Evolutionary conservation across 2,797 vertebrate species (phyloP), one percentile per base, ranked within the genome.

Genomic region (Benthosema pterotum): DNA sequence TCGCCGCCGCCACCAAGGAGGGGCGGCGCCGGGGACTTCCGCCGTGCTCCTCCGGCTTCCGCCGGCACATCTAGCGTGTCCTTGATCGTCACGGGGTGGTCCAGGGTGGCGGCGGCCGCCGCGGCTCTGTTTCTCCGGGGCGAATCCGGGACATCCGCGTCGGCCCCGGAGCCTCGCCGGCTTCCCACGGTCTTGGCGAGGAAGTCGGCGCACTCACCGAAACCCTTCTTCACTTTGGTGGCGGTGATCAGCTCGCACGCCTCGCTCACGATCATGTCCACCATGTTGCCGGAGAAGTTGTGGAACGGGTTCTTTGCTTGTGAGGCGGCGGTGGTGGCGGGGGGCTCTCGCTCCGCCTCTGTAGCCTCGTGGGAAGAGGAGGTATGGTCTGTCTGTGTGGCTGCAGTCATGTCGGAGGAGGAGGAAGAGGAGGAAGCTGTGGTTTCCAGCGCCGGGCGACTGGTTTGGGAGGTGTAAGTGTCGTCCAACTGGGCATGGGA

Each of bases 181-280:
- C 84, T 89, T 61, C 74, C 66, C 13, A 90, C 80, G 47, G 91
- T 91, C 85, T 92, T 93, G 42, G 88, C 91, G 66, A 96, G 80
- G 68, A 91, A 91, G 52, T 93, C 92, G 7, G 93, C 88, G 71
- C 89, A 92, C n/a, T 94, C 92, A 51, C 91, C 94, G 51, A 93
- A 85, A 70, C 89, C 85, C 84, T 92, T 94, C 78, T 93, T 93
- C 80, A 93, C 74, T 84, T 91, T 92, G 15, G 93, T 92, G 52
- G 94, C 85, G 0, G 91, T 93, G 78, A 96, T 87, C 11, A 95
- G 77, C 80, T 97, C 95, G 74, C 96, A 97, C 22, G 94, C 94
- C 84, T 99, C 96, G 64, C 86, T 95, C 51, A 96, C 94, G 63
- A 97, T 94, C 78, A 91, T 91, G 69, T 96, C 95, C 66, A 96